Conservation (phyloP, 1,140 invertebrate genomes). For the Lepidotrigona ventralis region DNA sequence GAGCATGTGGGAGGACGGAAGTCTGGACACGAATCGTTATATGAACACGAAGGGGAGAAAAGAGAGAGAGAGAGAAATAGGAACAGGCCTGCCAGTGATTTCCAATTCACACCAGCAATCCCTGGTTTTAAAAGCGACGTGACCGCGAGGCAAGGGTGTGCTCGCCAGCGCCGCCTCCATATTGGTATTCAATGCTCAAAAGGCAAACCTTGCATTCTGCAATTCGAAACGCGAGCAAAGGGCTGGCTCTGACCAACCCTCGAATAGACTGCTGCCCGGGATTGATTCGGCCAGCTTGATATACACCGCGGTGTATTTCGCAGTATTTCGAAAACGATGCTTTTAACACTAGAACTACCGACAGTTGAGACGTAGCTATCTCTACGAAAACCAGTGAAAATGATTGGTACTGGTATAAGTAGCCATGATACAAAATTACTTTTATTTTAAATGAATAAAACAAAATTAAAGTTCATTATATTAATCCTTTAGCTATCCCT, state of each 20-base stretch:
- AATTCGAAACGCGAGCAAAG: conserved; percentile 54
- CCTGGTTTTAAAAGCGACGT: conserved; percentile 50
- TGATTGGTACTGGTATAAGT: too few species aligned
- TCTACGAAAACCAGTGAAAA: too few species aligned
- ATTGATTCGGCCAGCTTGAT: neutral
- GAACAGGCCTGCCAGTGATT: conserved; percentile 41
- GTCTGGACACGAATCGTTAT: neutral
- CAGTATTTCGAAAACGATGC: neutral
- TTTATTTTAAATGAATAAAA: too few species aligned
- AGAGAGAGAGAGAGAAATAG: neutral
- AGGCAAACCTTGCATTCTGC: conserved; percentile 69
- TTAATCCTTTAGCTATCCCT: too few species aligned
- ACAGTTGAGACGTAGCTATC: too few species aligned
- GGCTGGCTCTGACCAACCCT: conserved; percentile 28
- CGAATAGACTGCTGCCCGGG: neutral
- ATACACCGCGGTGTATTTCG: neutral
- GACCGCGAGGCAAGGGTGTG: neutral
- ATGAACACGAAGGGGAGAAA: neutral
- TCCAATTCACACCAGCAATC: conserved; percentile 58
- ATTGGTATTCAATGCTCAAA: conserved; percentile 66
- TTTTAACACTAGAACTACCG: too few species aligned
- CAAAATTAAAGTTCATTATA: too few species aligned
- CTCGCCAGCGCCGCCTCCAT: conserved; percentile 25
- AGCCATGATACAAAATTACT: too few species aligned
- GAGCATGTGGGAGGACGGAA: too few species aligned